Percentiles rank a stretch among this genome's conserved stretches.
Evolutionary conservation across 2,113 vertebrate species (phyloP).

Genomic region (Mastomys natalensis): DNA sequence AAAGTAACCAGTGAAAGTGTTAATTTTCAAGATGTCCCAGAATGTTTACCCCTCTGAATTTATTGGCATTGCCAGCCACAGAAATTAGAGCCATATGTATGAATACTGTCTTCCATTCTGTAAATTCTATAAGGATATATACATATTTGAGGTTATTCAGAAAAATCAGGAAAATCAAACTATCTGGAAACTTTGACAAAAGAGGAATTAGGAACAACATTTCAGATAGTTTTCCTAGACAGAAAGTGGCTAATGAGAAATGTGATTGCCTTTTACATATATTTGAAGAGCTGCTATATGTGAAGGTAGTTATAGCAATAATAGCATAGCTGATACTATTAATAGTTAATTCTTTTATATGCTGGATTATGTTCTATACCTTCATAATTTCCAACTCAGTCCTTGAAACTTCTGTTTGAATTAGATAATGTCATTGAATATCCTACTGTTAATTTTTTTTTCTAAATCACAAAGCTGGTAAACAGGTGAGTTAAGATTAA

Average conservation of each 20-base stretch:
- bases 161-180: conserved; percentile 11
- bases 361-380: background rate
- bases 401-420: background rate
- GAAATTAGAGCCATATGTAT: background rate
- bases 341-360: background rate
- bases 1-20: background rate
- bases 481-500: conserved; percentile 12
- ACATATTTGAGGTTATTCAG: background rate
- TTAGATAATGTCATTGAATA: background rate
- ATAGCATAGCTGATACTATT: background rate
- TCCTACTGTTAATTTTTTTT: conserved; percentile 10
- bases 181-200: background rate
- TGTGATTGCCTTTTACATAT: background rate
- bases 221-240: background rate
- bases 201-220: background rate
- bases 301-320: background rate
- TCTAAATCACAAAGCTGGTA: background rate
- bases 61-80: background rate
- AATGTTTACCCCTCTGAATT: background rate
- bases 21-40: background rate
- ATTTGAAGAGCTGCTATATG: background rate
- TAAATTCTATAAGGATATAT: background rate
- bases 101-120: background rate
- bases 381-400: background rate
- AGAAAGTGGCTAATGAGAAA: background rate